A percentile compares a stretch with the other conserved stretches of the same genome.
Evolutionary conservation across 2,113 vertebrate genomes (phyloP).

Genomic region (Empidonax alnorum): DNA sequence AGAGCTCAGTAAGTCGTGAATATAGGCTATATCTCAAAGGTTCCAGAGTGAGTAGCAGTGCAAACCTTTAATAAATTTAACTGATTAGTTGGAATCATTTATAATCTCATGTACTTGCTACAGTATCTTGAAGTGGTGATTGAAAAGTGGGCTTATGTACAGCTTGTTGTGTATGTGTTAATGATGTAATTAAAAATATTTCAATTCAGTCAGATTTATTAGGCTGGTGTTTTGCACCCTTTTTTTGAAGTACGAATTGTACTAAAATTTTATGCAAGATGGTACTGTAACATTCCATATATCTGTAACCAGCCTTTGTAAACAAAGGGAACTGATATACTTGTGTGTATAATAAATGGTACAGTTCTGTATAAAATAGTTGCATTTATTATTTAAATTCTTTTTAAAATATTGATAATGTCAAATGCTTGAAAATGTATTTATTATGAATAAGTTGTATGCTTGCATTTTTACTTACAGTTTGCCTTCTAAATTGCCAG

Average conservation of each 20-base stretch:
- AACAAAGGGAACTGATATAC: slow-evolving; percentile 89
- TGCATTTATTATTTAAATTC: slow-evolving; percentile 83
- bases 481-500: slow-evolving; percentile 71
- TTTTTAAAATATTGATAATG: slow-evolving; percentile 74
- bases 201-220: slow-evolving; percentile 81
- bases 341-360: slow-evolving; percentile 97
- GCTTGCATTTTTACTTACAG: slow-evolving; percentile 76
- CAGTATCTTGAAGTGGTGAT: slow-evolving; percentile 79
- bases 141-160: slow-evolving; percentile 87
- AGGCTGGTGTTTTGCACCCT: slow-evolving; percentile 85
- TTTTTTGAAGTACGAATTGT: slow-evolving; percentile 85
- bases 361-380: slow-evolving; percentile 91
- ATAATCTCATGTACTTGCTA: slow-evolving; percentile 77
- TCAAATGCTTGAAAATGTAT: slow-evolving; percentile 77
- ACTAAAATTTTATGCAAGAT: slow-evolving; percentile 96
- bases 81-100: slow-evolving; percentile 76
- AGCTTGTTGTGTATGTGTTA: slow-evolving; percentile 89
- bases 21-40: slow-evolving; percentile 63
- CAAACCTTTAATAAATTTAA: slow-evolving; percentile 70
- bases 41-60: slow-evolving; percentile 71
- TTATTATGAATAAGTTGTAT: slow-evolving; percentile 77
- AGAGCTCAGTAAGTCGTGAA: slow-evolving; percentile 64
- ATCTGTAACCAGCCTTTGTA: slow-evolving; percentile 90
- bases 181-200: slow-evolving; percentile 85
- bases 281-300: slow-evolving; percentile 99